These are phyloP conservation scores for Nebria brevicollis DNA, from an alignment of 2,888 invertebrate species.

Conservation along the genomic window DNA sequence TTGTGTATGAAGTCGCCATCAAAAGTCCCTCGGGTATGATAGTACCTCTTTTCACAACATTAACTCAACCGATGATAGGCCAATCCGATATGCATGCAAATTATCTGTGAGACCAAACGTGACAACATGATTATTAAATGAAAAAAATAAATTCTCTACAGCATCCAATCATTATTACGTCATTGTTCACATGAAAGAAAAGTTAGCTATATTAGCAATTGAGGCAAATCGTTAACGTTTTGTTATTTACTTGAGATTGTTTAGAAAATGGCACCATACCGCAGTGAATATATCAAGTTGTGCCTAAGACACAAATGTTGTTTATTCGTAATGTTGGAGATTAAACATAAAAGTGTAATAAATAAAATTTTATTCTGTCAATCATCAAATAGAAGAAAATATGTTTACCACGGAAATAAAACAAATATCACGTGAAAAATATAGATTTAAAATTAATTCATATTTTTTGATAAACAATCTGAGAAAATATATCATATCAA, in stretches of 20 bases:
- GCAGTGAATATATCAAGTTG: too few relatives aligned
- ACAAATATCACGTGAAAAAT: background rate
- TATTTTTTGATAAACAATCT: background rate
- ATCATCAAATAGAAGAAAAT: too few relatives aligned
- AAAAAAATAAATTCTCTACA: background rate
- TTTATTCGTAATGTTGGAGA: too few relatives aligned
- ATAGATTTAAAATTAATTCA: background rate
- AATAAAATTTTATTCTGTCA: too few relatives aligned
- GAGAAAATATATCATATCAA: background rate
- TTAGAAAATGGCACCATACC: too few relatives aligned
- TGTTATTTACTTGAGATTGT: too few relatives aligned
- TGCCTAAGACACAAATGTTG: too few relatives aligned
- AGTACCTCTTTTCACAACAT: constrained; percentile 31
- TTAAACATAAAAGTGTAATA: too few relatives aligned
- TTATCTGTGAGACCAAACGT: constrained; percentile 21
- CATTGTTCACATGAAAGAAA: too few relatives aligned
- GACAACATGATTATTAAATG: constrained; percentile 26
- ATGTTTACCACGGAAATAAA: too few relatives aligned
- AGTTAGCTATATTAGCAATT: too few relatives aligned
- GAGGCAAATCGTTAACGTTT: too few relatives aligned
- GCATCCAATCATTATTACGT: background rate
- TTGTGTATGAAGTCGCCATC: constrained; percentile 6
- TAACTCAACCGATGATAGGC: constrained; percentile 28
- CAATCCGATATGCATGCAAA: constrained; percentile 45
- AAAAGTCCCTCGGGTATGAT: constrained; percentile 22